Conservation (phyloP, 2,797 vertebrate genomes). For the Valencia hispanica region DNA sequence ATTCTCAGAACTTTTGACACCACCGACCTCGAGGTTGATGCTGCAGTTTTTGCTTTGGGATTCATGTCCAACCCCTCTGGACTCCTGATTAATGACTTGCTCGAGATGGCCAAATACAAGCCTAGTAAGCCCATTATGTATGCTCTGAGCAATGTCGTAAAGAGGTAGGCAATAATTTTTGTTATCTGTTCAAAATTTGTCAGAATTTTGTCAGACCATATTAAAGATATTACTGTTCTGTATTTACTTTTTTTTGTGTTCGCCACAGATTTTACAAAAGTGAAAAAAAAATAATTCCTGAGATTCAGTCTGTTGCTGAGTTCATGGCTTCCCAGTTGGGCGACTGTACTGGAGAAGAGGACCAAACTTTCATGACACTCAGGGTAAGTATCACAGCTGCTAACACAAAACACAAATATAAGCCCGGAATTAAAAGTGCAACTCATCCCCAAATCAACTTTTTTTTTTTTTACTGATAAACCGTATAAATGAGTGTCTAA, state of each 20-base stretch:
- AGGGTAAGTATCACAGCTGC: slow-evolving; percentile 80
- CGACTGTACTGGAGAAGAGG: slow-evolving; percentile 86
- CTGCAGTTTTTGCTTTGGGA: slow-evolving; percentile 86
- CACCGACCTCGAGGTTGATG: slow-evolving; percentile 82
- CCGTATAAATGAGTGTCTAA: no score
- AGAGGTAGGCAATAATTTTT: slow-evolving; percentile 79
- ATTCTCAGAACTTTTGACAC: slow-evolving; percentile 82
- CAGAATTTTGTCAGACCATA: neutral
- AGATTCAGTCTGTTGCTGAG: slow-evolving; percentile 84
- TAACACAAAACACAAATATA: neutral
- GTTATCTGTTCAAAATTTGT: neutral
- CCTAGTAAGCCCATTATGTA: slow-evolving; percentile 90
- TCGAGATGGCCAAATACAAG: slow-evolving; percentile 87
- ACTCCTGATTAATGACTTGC: slow-evolving; percentile 85
- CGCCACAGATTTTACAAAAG: slow-evolving; percentile 81
- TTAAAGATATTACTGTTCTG: neutral
- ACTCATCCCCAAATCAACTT: no score
- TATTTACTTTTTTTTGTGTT: neutral
- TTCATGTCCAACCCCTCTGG: slow-evolving; percentile 87
- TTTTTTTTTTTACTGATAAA: no score
- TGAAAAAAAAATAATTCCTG: slow-evolving; percentile 76
- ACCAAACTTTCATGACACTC: slow-evolving; percentile 86
- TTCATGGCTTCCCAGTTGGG: slow-evolving; percentile 85
- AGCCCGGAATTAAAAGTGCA: no score
- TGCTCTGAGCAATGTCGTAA: slow-evolving; percentile 89